phyloP scores from a whole-genome alignment of 1,140 invertebrate species.

The Akabosia matsudoensis region DNA sequence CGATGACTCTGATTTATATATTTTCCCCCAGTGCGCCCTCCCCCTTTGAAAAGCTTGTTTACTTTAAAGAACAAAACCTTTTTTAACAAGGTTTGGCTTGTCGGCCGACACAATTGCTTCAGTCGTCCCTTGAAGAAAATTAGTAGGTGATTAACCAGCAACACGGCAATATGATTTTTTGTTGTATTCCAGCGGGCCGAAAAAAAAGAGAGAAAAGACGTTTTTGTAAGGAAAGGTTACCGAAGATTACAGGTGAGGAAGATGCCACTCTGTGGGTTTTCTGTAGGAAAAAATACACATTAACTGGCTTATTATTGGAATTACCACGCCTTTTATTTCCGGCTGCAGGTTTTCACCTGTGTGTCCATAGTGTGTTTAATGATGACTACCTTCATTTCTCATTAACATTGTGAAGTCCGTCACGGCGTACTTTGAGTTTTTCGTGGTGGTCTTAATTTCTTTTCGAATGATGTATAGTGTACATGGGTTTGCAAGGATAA shows the following conservation, averaged over 20 bases:
- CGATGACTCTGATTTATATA: background rate
- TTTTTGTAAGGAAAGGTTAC: no score
- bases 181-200: no score
- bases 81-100: background rate
- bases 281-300: background rate
- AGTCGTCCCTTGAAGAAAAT: background rate
- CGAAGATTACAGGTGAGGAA: no score
- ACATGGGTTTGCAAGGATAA: background rate
- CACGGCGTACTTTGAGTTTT: background rate
- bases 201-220: no score
- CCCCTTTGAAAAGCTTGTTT: background rate
- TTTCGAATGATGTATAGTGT: no score
- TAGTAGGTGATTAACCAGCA: constrained; percentile 14
- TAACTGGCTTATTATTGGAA: constrained; percentile 14
- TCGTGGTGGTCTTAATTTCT: no score
- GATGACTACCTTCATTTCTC: background rate
- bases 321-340: constrained; percentile 14
- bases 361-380: background rate
- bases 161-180: no score
- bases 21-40: background rate
- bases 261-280: background rate
- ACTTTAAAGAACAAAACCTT: background rate
- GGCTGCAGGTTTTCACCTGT: background rate
- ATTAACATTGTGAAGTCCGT: background rate
- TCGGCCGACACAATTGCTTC: background rate